Percentiles rank a stretch among this genome's conserved stretches.
phyloP scores from a whole-genome alignment of 2,888 invertebrate genomes.

The Drosophila planitibia region DNA sequence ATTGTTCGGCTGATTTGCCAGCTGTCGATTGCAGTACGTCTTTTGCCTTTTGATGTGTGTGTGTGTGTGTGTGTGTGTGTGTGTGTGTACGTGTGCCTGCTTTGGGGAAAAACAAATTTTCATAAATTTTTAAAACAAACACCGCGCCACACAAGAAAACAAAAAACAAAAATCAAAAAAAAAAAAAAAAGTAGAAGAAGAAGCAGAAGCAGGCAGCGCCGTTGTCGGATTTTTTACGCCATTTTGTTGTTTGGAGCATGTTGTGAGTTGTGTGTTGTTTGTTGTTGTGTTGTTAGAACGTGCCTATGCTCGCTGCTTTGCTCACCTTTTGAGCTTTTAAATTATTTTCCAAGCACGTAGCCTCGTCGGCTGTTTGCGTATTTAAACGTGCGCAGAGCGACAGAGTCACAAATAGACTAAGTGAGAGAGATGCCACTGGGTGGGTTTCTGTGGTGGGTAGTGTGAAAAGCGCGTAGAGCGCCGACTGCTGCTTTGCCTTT shows the following conservation, averaged over 20 bases:
- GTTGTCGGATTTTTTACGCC: constrained; percentile 64
- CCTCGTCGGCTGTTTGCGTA: constrained; percentile 77
- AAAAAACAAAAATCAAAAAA: constrained; percentile 26
- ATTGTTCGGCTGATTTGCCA: constrained; percentile 71
- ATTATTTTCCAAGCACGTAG: constrained; percentile 83
- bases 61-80: constrained; percentile 21
- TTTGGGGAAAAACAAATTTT: constrained; percentile 76
- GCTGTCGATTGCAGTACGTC: constrained; percentile 43
- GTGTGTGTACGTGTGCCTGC: constrained; percentile 33
- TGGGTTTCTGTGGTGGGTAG: neutral
- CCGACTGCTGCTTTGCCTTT: constrained; percentile 62
- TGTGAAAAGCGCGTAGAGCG: constrained; percentile 59
- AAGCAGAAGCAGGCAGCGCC: constrained; percentile 9
- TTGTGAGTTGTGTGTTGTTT: constrained; percentile 25
- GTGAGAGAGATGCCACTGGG: neutral
- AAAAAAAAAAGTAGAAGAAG: neutral
- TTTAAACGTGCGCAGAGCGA: constrained; percentile 68
- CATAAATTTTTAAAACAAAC: constrained; percentile 82
- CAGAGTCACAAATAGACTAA: constrained; percentile 5
- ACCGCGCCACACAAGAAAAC: constrained; percentile 29
- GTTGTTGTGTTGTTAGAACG: constrained; percentile 70
- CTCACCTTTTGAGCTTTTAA: constrained; percentile 84
- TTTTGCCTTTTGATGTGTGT: constrained; percentile 47
- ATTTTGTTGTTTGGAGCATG: constrained; percentile 61
- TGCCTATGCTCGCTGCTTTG: constrained; percentile 77